Percentiles rank a stretch among this genome's conserved stretches.
phyloP scores from a whole-genome alignment of 2,113 vertebrate genomes.

The Burhinus oedicnemus region DNA sequence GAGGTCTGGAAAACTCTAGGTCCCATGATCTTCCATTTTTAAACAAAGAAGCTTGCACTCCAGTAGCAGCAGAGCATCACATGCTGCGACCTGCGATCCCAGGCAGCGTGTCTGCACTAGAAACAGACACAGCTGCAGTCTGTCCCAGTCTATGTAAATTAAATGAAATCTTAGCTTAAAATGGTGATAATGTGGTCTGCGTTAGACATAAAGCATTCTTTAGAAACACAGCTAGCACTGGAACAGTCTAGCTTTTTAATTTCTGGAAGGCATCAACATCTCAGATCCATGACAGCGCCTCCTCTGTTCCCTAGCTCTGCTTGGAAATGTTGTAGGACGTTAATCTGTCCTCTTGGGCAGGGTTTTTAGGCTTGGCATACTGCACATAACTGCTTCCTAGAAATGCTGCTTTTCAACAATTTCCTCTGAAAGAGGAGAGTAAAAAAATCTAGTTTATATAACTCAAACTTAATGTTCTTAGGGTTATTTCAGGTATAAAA shows the following conservation, averaged over 20 bases:
- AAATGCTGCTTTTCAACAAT: constrained; percentile 23
- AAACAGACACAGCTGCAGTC: background rate
- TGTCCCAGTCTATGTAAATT: constrained; percentile 1
- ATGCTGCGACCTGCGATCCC: accelerated
- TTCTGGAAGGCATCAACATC: background rate
- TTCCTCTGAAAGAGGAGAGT: background rate
- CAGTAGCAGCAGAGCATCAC: accelerated
- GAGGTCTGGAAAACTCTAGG: background rate
- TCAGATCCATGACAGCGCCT: background rate
- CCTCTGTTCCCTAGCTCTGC: background rate
- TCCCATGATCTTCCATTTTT: background rate
- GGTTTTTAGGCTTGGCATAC: background rate
- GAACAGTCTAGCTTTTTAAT: background rate
- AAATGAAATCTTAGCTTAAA: constrained; percentile 11
- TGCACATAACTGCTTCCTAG: background rate
- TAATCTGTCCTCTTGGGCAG: background rate
- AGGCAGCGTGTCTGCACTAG: accelerated
- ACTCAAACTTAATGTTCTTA: background rate
- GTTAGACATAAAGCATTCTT: background rate
- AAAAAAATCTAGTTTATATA: background rate
- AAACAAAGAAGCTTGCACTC: background rate
- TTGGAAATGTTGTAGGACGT: background rate
- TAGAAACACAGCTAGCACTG: background rate
- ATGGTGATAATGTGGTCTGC: background rate
- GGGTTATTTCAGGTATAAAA: background rate